Base-by-base conservation (phyloP, 2,888 invertebrate genomes). In the Himalopsyche tibetana region DNA sequence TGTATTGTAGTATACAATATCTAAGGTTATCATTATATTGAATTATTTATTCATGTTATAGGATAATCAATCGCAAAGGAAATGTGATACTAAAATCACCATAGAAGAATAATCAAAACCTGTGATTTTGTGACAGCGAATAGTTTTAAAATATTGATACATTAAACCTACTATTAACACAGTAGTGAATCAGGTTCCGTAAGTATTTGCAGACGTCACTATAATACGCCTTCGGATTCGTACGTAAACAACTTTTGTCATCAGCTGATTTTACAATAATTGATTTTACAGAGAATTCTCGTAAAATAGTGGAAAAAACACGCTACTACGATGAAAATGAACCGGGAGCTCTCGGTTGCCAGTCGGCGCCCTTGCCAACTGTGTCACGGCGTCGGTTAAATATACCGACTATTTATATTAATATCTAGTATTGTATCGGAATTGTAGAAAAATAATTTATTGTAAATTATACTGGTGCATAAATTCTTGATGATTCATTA, bases 251-350 rank as follows among this genome's bases (percentile, higher is more conserved):
- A 19, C 9, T 12, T 19, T 19, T 28, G 63, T 19, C 63, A 28
- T 5, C 63, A 63, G 63, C 63, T 63, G 63, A 63, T 63, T 63
- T 28, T 63, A 63, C 63, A 63, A 63, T 63, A 63, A 63, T 63
- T 63, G 63, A 63, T 63, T 63, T 28, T 63, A 63, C 63, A 63
- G 8, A 19, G 63, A 19, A 63, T 19, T 19, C 19, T 63, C 19
- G 28, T 63, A 63, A 56, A 56, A 63, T 63, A 63, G 28, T 63
- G 63, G 63, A 63, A 63, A 63, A 51, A 63, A 63, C 28, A 63
- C 63, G 63, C 63, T 28, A 19, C 63, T 63, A 63, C 63, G 11
- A n/a, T 63, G 63, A 63, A 63, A 63, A 63, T 19, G 63, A 63
- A 63, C n/a, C 63, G 15, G 63, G 63, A 8, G 63, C 63, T 19